Percentiles rank a stretch among this genome's conserved stretches.
Evolutionary conservation across 37 sponge, comb jelly and placozoan genomes (phyloP).

Genomic region (Chondrilla cf. caribensis): DNA sequence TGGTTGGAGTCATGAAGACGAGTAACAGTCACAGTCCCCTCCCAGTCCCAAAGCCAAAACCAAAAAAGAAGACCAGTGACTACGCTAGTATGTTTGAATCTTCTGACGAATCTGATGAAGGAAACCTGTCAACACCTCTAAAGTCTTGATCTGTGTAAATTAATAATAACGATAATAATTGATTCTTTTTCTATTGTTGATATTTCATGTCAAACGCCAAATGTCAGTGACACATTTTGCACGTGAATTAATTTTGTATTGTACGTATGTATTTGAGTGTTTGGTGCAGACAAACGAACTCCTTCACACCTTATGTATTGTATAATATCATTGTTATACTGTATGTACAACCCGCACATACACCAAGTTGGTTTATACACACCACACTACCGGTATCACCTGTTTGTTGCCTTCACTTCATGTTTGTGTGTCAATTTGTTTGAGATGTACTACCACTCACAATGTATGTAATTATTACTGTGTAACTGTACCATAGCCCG

Average conservation of each 20-base stretch:
- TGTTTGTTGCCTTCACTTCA: too few species aligned
- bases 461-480: too few species aligned
- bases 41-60: neutral
- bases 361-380: neutral
- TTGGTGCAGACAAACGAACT: neutral
- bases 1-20: neutral
- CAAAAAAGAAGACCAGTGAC: neutral
- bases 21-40: neutral
- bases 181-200: too few species aligned
- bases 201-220: too few species aligned
- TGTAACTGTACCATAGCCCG: too few species aligned
- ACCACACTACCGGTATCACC: too few species aligned
- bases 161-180: too few species aligned
- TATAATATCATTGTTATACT: neutral
- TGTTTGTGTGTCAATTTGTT: too few species aligned
- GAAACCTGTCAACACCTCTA: neutral
- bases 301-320: neutral
- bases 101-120: conserved; percentile 18
- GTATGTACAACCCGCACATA: neutral
- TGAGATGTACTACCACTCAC: too few species aligned
- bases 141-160: neutral
- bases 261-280: neutral
- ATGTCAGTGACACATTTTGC: neutral
- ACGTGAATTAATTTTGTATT: neutral
- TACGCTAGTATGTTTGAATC: conserved; percentile 12